Conservation (phyloP, 2,797 vertebrate species). For the Rhyacichthys aspro region DNA sequence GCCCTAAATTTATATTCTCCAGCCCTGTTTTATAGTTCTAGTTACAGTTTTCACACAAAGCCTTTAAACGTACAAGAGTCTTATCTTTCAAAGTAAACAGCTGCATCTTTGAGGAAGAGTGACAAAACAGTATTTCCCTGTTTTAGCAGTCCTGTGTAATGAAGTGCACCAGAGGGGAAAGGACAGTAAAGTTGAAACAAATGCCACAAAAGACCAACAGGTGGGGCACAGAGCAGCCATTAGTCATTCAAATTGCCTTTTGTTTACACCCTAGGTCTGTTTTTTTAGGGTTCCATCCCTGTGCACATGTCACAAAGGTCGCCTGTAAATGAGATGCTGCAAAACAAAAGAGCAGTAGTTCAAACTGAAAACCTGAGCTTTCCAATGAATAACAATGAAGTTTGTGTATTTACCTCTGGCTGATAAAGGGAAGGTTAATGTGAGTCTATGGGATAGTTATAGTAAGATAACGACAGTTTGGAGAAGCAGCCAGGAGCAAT, state of each 20-base stretch:
- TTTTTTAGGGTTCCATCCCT: slow-evolving; percentile 20
- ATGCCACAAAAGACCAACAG: slow-evolving; percentile 1
- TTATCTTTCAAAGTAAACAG: background rate
- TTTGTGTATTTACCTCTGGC: background rate
- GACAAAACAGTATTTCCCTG: background rate
- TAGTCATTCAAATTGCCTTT: slow-evolving; percentile 30
- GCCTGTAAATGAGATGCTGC: slow-evolving; percentile 13
- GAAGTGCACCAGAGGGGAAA: slow-evolving; percentile 14
- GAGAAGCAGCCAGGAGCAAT: too few species aligned
- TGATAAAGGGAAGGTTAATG: background rate
- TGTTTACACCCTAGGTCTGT: slow-evolving; percentile 7
- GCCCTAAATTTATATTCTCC: too few species aligned
- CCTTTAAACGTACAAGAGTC: too few species aligned
- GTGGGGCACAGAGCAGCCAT: slow-evolving; percentile 3
- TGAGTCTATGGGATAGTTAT: too few species aligned
- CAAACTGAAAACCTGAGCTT: slow-evolving; percentile 10
- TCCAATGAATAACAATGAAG: slow-evolving; percentile 23
- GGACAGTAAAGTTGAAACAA: slow-evolving; percentile 15
- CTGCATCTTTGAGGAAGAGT: background rate
- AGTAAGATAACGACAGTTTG: too few species aligned
- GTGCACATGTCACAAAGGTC: slow-evolving; percentile 21
- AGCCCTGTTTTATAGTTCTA: too few species aligned
- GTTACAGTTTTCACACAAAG: too few species aligned
- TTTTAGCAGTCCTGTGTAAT: slow-evolving; percentile 5
- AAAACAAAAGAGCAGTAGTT: slow-evolving; percentile 24